Base-by-base conservation (phyloP, 2,888 invertebrate species). In the Campoplex nolae region DNA sequence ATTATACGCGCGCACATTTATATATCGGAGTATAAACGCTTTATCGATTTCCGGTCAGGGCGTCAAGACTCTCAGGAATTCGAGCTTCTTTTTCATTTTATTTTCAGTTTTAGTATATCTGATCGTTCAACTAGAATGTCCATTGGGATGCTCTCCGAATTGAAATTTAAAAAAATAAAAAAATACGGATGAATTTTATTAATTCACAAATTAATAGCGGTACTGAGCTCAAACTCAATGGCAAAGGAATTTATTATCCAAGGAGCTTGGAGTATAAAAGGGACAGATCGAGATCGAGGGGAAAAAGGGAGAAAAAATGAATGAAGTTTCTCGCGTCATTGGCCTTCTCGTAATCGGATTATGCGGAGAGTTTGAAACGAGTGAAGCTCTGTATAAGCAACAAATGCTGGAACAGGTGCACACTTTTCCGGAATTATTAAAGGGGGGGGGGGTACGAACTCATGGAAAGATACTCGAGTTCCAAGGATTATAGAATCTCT, bases 321-420 rank as follows among this genome's bases (percentile, higher is more conserved):
- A 67, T 38, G n/a, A 67, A 74, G 79, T 79, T 79, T 75, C 54
- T 83, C 76, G n/a, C 65, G 54, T 65, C 79, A 76, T 70, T 42
- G 68, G 51, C 23, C 38, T 54, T 68, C 45, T 38, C 77, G 76
- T 86, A 86, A 86, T 80, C 86, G 81, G 86, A 84, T 86, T 84
- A 86, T 75, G 13, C 16, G 13, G 48, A 51, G 70, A 62, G 45
- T 73, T 54, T 65, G 23, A 23, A 18, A 65, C 32, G 54, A 54
- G 51, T 45, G 71, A 51, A 42, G 13, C 13, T 23, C 23, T 67
- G 38, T 48, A 28, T 48, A 28, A 51, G 56, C 54, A 62, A n/a
- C 75, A 68, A 75, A 68, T 68, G 82, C 68, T 16, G 13, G 45
- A 23, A 80, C 80, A 81, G 84, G 84, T 84, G 84, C 62, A 70